Conservation (phyloP, 2,797 vertebrate genomes). For the Alfaro cultratus region DNA sequence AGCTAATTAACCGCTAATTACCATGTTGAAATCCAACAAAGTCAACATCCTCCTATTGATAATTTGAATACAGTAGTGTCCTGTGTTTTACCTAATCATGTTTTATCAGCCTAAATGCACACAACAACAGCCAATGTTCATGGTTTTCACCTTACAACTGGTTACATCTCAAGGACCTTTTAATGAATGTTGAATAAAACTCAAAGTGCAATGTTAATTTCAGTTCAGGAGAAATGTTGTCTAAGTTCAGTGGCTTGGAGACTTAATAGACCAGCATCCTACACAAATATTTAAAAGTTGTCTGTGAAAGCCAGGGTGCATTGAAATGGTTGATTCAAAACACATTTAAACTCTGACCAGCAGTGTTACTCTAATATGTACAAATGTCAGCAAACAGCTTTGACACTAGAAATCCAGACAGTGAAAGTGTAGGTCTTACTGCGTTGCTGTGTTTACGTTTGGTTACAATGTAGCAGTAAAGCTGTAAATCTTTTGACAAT, state of each 20-base stretch:
- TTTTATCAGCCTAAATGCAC: constrained; percentile 16
- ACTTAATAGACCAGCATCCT: not conserved
- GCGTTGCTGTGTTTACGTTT: not conserved
- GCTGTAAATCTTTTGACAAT: not conserved
- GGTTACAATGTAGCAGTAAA: not conserved
- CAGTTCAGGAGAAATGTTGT: not conserved
- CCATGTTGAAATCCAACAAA: constrained; percentile 58
- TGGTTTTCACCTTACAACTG: not conserved
- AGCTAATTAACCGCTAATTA: constrained; percentile 74
- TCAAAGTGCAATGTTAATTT: not conserved
- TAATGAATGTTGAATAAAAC: not conserved
- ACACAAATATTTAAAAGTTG: not conserved
- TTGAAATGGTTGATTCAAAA: not conserved
- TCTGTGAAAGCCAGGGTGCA: too few relatives aligned
- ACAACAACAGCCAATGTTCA: constrained; percentile 1
- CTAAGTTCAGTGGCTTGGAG: not conserved
- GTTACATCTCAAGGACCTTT: constrained; percentile 7
- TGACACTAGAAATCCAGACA: not conserved
- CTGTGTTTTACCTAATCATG: constrained; percentile 13
- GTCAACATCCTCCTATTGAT: constrained; percentile 48
- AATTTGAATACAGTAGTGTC: constrained; percentile 31
- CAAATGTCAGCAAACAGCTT: not conserved
- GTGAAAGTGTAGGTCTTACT: not conserved
- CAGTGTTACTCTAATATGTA: not conserved
- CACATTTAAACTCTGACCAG: not conserved